These are phyloP conservation scores for Conopomorpha cramerella DNA, from an alignment of 1,140 invertebrate species.

Conservation along the genomic window DNA sequence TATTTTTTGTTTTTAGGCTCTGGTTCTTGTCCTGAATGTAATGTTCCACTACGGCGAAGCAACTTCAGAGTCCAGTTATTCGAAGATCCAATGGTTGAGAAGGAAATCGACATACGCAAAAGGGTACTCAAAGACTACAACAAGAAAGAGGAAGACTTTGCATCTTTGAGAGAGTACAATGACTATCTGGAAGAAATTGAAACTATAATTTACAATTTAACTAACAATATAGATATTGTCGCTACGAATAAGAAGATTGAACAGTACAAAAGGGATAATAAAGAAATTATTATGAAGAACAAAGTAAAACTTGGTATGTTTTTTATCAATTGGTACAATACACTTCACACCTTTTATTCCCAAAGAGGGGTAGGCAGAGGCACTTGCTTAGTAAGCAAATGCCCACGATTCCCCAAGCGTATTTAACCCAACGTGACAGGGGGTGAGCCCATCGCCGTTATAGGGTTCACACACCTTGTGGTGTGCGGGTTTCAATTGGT, in stretches of 20 bases:
- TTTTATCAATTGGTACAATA: neutral
- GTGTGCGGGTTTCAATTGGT: too few relatives aligned
- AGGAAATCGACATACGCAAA: conserved; percentile 95
- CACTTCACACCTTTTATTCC: too few relatives aligned
- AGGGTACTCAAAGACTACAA: conserved; percentile 89
- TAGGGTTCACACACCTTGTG: too few relatives aligned
- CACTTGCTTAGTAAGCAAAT: too few relatives aligned
- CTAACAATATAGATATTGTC: conserved; percentile 88
- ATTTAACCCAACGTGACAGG: too few relatives aligned
- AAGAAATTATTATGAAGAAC: conserved; percentile 88
- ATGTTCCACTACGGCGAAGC: conserved; percentile 80
- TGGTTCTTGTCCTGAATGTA: conserved; percentile 90
- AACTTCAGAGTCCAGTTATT: conserved; percentile 95
- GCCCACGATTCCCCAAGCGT: too few relatives aligned
- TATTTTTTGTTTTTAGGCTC: conserved; percentile 86
- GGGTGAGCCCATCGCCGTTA: too few relatives aligned
- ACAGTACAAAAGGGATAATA: conserved; percentile 92
- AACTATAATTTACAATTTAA: conserved; percentile 88
- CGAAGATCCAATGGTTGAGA: conserved; percentile 95
- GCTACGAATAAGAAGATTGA: conserved; percentile 92
- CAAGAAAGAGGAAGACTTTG: conserved; percentile 91
- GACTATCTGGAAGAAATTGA: conserved; percentile 94
- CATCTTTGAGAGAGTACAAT: conserved; percentile 81
- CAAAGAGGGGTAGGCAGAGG: too few relatives aligned
- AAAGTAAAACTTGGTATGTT: conserved; percentile 70